A percentile compares a stretch with the other conserved stretches of the same genome.
phyloP scores from a whole-genome alignment of 2,888 invertebrate genomes.

The Tromatobia lineatoria region DNA sequence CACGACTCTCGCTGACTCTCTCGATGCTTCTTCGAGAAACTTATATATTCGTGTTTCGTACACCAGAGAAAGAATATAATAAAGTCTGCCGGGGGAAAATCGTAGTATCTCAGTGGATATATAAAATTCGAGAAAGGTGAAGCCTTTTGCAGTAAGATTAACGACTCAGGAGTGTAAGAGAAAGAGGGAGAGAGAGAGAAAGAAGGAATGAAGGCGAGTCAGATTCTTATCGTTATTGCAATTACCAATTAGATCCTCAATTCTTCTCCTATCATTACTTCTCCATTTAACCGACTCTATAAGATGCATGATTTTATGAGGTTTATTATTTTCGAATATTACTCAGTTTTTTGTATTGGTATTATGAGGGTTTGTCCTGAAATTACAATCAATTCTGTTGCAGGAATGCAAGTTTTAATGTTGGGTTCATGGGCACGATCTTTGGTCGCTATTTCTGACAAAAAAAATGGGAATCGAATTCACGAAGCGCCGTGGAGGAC shows the following conservation, averaged over 20 bases:
- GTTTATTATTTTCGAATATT: not conserved
- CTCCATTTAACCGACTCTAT: not conserved
- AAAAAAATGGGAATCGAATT: too few relatives aligned
- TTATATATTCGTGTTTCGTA: slow-evolving; percentile 41
- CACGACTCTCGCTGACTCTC: slow-evolving; percentile 64
- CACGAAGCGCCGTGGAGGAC: too few relatives aligned
- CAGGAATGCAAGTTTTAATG: too few relatives aligned
- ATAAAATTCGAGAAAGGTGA: slow-evolving; percentile 55
- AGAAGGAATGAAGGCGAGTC: not conserved
- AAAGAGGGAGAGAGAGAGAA: not conserved
- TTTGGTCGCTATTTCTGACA: too few relatives aligned
- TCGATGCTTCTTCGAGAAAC: slow-evolving; percentile 54
- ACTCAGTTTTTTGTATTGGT: too few relatives aligned
- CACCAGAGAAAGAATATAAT: slow-evolving; percentile 42
- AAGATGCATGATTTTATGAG: not conserved
- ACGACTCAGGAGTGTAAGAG: not conserved
- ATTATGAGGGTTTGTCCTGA: too few relatives aligned
- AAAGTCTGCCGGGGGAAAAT: slow-evolving; percentile 9
- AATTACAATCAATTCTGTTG: too few relatives aligned
- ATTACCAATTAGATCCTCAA: slow-evolving; percentile 28
- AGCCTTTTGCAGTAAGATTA: slow-evolving; percentile 35
- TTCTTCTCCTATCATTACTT: not conserved
- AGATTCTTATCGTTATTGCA: slow-evolving; percentile 28
- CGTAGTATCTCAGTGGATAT: slow-evolving; percentile 17
- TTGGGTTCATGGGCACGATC: too few relatives aligned